Base-by-base conservation (phyloP, 2,888 invertebrate genomes). In the Cosmia trapezina region DNA sequence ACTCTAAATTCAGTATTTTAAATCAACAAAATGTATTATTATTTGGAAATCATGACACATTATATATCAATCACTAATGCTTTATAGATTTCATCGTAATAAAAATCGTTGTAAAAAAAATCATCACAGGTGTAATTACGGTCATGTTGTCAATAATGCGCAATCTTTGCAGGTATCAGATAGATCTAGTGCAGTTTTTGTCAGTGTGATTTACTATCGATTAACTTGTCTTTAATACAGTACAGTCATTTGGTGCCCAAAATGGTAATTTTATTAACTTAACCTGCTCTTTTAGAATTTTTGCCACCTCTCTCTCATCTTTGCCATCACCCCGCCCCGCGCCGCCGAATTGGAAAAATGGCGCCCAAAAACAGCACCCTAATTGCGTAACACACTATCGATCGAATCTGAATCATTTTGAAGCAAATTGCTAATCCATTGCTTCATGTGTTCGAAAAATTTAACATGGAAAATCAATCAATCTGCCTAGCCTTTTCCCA, bases 41-140 rank as follows among this genome's bases (percentile, higher is more conserved):
- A n/a, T n/a, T n/a, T n/a, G n/a, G n/a, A n/a, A n/a, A n/a, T n/a
- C n/a, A n/a, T n/a, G 28, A 28, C 28, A 28, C 28, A 1, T 3
- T 28, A 3, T 28, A 28, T 28, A 28, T 28, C 1, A 28, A 28
- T 28, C 28, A 37, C 60, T 74, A 85, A 85, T 83, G 67, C 56
- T 11, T n/a, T 73, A 67, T 70, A 76, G 53, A 76, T 72, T 68
- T 60, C 47, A 33, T 60, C 22, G 19, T 51, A 49, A 62, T 37
- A 83, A 79, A 70, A 78, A 47, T 12, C 2, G 14, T 72, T 72
- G 33, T 28, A 17, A 73, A 76, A 67, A 64, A 54, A 67, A 67
- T 61, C 73, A 77, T 56, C 61, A 70, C 47, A 57, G 8, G 33
- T 49, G 66, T 62, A 71, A 71, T 71, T 70, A 70, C 53, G 68